phyloP scores from a whole-genome alignment of 2,888 invertebrate species.

The Sminthurides aquaticus region DNA sequence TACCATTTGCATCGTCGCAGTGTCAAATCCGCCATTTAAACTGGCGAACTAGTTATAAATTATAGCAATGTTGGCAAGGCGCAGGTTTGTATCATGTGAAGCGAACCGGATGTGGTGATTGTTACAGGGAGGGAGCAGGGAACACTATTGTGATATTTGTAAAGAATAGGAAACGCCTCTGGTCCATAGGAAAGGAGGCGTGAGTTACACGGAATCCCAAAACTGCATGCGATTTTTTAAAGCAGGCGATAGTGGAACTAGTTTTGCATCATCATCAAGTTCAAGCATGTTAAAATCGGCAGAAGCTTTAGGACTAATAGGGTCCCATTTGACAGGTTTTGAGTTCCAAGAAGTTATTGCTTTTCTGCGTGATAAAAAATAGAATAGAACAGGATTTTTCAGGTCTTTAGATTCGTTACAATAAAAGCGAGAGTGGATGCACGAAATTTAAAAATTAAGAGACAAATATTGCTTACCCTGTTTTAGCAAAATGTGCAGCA shows the following conservation, averaged over 20 bases:
- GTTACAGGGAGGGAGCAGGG: too few species aligned
- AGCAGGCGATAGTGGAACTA: not conserved
- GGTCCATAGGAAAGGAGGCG: too few species aligned
- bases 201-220: not conserved
- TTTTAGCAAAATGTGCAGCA: conserved; percentile 12
- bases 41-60: too few species aligned
- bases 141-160: too few species aligned
- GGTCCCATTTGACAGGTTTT: conserved; percentile 13
- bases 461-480: conserved; percentile 4
- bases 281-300: not conserved
- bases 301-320: not conserved
- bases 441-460: not conserved
- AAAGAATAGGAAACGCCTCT: too few species aligned
- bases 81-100: not conserved
- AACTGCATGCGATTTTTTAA: not conserved
- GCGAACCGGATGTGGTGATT: not conserved
- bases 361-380: conserved; percentile 5
- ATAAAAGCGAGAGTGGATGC: too few species aligned
- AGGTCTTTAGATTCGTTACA: not conserved
- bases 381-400: not conserved
- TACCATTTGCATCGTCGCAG: too few species aligned
- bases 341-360: conserved; percentile 11
- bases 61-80: too few species aligned
- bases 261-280: not conserved
- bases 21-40: too few species aligned